Base-by-base conservation (phyloP, 1,140 invertebrate species). In the Rhynchophorus ferrugineus region DNA sequence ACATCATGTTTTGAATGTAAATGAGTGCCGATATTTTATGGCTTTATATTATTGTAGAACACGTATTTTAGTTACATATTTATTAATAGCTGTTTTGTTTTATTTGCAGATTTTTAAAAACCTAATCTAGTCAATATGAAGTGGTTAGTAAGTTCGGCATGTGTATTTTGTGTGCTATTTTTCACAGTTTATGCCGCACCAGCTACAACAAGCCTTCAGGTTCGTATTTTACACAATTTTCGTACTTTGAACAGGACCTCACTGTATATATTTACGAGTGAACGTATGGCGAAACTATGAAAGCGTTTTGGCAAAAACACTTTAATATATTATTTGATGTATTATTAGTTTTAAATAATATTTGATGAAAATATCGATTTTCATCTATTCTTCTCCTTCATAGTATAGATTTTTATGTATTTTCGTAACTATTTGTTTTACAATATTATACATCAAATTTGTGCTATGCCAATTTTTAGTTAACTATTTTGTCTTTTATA, bases 101-200 rank as follows among this genome's bases (percentile, higher is more conserved):
- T 38, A 57, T 38, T 61, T 61, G 46, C 60, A 61, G 60, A 52
- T 43, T 33, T 29, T 29, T 48, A 22, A 9, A 33, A 56, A 58
- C 47, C 60, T 62, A 66, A 61, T 69, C 67, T 69, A 69, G 67
- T 69, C 65, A 69, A 61, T 58, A 69, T 67, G 65, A 67, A 64
- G 64, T 66, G 63, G 60, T 62, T 61, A 59, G 50, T 67, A 55
- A 64, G 65, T 69, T 60, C 62, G 60, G 64, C 61, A 59, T 66
- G 67, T 65, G 62, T 60, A 46, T 62, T 69, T 46, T 62, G 67
- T 66, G 64, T 64, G 44, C 59, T 69, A 49, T 53, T 66, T 39
- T 63, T 61, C 54, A 49, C 52, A 48, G 57, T 62, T 48, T 59
- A 56, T 54, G 63, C 65, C n/a, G 67, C 67, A 8, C 67, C 67